phyloP scores from a whole-genome alignment of 2,113 vertebrate species.

The Falco punctatus region DNA sequence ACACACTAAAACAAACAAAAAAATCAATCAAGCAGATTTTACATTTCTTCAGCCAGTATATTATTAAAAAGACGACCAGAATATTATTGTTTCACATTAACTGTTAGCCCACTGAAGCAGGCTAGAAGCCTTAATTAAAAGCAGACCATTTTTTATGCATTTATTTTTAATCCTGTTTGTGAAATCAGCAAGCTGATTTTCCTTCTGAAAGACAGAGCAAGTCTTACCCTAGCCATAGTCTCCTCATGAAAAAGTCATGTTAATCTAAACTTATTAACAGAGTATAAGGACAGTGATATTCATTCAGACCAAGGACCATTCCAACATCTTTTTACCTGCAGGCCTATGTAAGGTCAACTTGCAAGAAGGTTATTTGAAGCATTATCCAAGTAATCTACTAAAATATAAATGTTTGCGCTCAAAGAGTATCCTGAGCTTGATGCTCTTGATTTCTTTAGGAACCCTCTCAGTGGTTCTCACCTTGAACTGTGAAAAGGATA shows the following conservation, averaged over 20 bases:
- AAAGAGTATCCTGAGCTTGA: neutral
- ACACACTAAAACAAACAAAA: neutral
- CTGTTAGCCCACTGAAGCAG: neutral
- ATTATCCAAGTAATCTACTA: neutral
- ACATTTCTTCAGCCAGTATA: neutral
- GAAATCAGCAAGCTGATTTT: neutral
- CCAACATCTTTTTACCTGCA: neutral
- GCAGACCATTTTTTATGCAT: neutral
- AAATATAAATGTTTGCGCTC: accelerated
- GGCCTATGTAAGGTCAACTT: neutral
- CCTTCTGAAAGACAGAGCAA: neutral
- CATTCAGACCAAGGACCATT: neutral
- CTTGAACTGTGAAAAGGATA: neutral
- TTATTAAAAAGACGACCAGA: neutral
- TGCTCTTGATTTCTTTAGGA: neutral
- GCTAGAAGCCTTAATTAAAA: neutral
- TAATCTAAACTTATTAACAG: neutral
- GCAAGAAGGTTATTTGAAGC: neutral
- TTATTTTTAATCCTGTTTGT: neutral
- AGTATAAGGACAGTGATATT: neutral
- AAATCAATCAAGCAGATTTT: neutral
- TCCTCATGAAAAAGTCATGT: neutral
- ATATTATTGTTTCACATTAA: neutral
- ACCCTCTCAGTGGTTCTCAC: neutral
- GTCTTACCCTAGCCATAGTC: neutral